Percentiles rank a stretch among this genome's conserved stretches.
Conservation (phyloP, 1,140 invertebrate species). For the Halictus rubicundus region DNA sequence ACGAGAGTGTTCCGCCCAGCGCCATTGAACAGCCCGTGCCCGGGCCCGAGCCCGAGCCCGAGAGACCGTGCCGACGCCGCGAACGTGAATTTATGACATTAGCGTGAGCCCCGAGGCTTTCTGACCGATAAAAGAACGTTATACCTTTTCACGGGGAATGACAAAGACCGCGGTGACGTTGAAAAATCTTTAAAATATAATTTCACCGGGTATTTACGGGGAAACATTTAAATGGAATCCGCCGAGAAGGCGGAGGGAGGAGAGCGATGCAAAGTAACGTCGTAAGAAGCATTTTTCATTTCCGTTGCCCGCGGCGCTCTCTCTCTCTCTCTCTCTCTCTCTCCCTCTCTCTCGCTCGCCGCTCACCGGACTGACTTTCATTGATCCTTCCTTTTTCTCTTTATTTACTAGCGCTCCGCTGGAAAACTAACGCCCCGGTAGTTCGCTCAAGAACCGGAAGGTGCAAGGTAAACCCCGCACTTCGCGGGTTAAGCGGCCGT, state of each 20-base stretch:
- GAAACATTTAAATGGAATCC: constrained; percentile 22
- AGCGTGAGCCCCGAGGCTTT: background rate
- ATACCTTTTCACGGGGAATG: background rate
- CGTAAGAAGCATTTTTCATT: constrained; percentile 46
- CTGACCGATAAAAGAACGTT: background rate
- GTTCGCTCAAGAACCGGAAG: constrained; percentile 53
- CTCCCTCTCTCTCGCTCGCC: too few relatives aligned
- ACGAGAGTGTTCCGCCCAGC: background rate
- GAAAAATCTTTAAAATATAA: constrained; percentile 23
- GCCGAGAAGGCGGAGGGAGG: background rate
- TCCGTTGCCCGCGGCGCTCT: background rate
- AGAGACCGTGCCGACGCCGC: too few relatives aligned
- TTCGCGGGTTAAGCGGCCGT: constrained; percentile 57
- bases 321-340: too few relatives aligned
- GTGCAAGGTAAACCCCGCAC: constrained; percentile 52
- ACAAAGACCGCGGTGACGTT: background rate
- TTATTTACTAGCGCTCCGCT: constrained; percentile 30
- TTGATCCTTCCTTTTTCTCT: constrained; percentile 17
- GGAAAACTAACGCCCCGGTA: constrained; percentile 50
- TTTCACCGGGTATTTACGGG: constrained; percentile 23
- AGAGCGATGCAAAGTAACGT: background rate
- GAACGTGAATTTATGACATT: constrained; percentile 18
- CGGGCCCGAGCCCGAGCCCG: background rate
- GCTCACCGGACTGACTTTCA: background rate
- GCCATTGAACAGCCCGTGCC: background rate